These are phyloP conservation scores for Tupaia tana DNA, from an alignment of 2,113 vertebrate genomes.

Conservation along the genomic window DNA sequence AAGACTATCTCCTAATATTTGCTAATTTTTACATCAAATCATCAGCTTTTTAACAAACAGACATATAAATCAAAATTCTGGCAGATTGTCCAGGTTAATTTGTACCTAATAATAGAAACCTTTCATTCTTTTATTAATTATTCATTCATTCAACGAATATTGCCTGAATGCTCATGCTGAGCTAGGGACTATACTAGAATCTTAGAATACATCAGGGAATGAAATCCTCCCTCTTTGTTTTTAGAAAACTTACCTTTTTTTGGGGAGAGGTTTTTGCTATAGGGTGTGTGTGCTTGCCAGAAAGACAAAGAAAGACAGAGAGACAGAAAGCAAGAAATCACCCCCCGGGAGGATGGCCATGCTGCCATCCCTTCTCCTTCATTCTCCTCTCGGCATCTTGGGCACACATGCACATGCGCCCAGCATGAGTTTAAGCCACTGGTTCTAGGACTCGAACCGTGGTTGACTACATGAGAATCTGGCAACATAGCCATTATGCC, in stretches of 20 bases:
- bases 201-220: background rate
- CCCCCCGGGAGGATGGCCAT: no score
- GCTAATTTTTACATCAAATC: background rate
- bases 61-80: background rate
- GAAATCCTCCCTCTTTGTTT: background rate
- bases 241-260: background rate
- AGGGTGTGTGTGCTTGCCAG: no score
- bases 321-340: no score
- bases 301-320: no score
- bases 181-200: background rate
- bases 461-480: no score
- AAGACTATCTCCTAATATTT: background rate
- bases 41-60: background rate
- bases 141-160: constrained; percentile 1
- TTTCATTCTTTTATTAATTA: background rate
- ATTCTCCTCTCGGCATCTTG: no score
- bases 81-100: background rate
- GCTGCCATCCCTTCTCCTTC: no score
- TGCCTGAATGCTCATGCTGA: background rate
- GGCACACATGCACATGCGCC: no score
- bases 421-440: no score
- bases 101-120: background rate
- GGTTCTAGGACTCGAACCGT: no score
- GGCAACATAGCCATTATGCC: no score
- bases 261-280: no score